Evolutionary conservation across 2,888 invertebrate species (phyloP).

Genomic region (Criorhina ranunculi): DNA sequence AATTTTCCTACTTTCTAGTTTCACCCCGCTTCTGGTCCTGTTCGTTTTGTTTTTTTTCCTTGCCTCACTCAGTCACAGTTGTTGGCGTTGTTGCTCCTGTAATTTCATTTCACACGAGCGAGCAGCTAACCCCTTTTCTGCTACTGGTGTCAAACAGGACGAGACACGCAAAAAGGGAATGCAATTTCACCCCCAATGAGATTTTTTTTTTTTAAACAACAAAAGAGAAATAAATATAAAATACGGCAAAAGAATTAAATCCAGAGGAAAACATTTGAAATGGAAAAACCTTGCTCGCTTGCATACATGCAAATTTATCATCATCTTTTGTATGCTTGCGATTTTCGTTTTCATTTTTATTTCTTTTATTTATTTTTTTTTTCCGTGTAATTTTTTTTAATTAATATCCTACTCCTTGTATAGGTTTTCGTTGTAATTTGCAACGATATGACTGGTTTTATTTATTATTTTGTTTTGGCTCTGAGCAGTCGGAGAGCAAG

Average conservation of each 20-base stretch:
- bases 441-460: conserved; percentile 21
- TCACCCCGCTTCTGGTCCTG: conserved; percentile 20
- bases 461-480: conserved; percentile 58
- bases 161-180: conserved; percentile 47
- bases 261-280: conserved; percentile 36
- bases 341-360: conserved; percentile 27
- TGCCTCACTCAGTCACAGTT: conserved; percentile 40
- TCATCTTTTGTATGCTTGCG: conserved; percentile 46
- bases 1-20: conserved; percentile 51
- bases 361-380: conserved; percentile 8
- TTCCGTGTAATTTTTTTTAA: conserved; percentile 52
- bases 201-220: conserved; percentile 44
- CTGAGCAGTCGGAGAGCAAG: conserved; percentile 1
- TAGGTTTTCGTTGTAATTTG: conserved; percentile 23
- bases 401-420: conserved; percentile 50
- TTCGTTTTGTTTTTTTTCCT: background rate
- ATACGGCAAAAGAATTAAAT: conserved; percentile 14
- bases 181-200: conserved; percentile 68
- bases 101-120: conserved; percentile 55
- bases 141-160: conserved; percentile 40
- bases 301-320: conserved; percentile 54
- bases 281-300: conserved; percentile 42
- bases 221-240: conserved; percentile 32
- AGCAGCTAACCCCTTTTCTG: conserved; percentile 1
- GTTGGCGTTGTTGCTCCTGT: conserved; percentile 48